Evolutionary conservation across 2,797 vertebrate species (phyloP), one percentile per base, ranked within the genome.

Genomic region (Parotocinclus haroldoi): DNA sequence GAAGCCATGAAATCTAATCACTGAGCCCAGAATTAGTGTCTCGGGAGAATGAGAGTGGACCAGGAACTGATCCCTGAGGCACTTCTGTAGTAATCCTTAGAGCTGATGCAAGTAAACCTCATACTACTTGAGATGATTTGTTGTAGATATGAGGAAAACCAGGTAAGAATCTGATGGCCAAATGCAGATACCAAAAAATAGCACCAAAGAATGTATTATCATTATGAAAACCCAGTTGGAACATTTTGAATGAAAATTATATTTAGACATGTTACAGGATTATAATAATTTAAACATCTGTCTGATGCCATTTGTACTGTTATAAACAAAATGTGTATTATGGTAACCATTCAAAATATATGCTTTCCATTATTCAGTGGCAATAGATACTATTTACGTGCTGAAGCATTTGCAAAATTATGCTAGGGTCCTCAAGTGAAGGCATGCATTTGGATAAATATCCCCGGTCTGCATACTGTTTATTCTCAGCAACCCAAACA

Each of bases 401-500:
- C 27, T 63, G 46, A 9, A 49, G 16, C n/a, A 36, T 39, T 57
- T 56, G 45, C 13, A 48, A 37, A 62, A 57, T 44, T 42, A 44
- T 14, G 11, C 18, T n/a, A 19, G 17, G 38, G 36, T 61, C 49
- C 16, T 50, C 49, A 40, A 60, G 16, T 37, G 9, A 66, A n/a
- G 1, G 10, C 38, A 16, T 45, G 18, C 48, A 52, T 16, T 60
- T 57, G 45, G 60, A 63, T 58, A 49, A 54, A 50, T 39, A 50
- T 56, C 61, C 45, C 51, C 40, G 36, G n/a, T 52, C 9, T 38
- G 14, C 53, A 46, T 13, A 59, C 13, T 63, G 65, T 58, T 63
- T 57, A 62, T 0, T 39, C 58, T 49, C 59, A 49, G 36, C 50
- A 74, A 66, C 17, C 44, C 58, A 72, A 72, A 69, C 63, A 72